Evolutionary conservation across 2,797 vertebrate species (phyloP), one percentile per base, ranked within the genome.

Genomic region (Columba guinea): DNA sequence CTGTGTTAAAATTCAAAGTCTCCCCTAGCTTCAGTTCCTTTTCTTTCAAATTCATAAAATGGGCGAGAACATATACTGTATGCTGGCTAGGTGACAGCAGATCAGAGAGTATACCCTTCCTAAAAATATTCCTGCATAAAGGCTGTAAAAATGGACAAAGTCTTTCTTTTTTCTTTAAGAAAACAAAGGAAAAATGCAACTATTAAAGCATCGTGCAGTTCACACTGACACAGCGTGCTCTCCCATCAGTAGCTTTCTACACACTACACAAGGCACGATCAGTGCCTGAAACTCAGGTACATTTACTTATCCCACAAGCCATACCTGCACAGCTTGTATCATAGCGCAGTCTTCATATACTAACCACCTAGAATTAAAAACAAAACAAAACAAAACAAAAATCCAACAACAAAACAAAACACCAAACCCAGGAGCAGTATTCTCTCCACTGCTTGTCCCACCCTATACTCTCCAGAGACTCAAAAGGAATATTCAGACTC

Each of bases 1-100:
- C 67, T 73, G 51, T 56, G n/a, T 83, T 78, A 81, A 93, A 85
- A 93, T 58, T 58, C 48, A 55, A 75, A 93, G 26, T 65, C 46
- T 82, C 44, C 19, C 64, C 68, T 59, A 35, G 59, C 69, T 94
- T 89, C 62, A 80, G 21, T 49, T 92, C 39, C 21, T 80, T 86
- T 53, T 84, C 35, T 69, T 91, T 35, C n/a, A 81, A 83, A 81
- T 34, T 63, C 37, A 65, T 46, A 88, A 77, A 94, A 75, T 19
- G 23, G 16, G n/a, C 39, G 9, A 76, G 51, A 93, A 92, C 24
- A 70, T 67, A 37, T 84, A 30, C 55, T 52, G 37, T 62, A 69
- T 11, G 62, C 63, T 76, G 41, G 60, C 44, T 67, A 53, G 28
- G 13, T 74, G 87, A 68, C 53, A 89, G 56, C 4, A 64, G 82